These are phyloP conservation scores for Pachycephus smyrnensis DNA, from an alignment of 2,888 invertebrate species.

Conservation along the genomic window DNA sequence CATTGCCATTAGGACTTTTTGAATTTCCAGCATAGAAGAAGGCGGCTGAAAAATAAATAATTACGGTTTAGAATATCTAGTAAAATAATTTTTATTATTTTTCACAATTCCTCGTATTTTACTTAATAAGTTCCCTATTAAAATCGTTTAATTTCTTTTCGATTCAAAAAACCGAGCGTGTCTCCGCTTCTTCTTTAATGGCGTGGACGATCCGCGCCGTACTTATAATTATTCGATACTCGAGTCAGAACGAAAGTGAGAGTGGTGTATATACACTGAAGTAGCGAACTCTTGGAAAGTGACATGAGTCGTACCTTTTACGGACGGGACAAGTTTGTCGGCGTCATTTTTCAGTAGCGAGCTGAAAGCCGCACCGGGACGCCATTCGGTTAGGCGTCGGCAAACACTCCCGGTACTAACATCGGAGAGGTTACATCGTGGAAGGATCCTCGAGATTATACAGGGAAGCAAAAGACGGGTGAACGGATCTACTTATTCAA, in stretches of 20 bases:
- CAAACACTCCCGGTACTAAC: neutral
- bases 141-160: neutral
- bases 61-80: neutral
- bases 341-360: neutral
- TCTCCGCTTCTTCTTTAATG: neutral
- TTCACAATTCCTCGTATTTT: neutral
- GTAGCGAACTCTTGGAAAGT: neutral
- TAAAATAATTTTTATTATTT: neutral
- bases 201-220: neutral
- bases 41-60: conserved; percentile 75
- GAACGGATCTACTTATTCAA: neutral
- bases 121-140: neutral
- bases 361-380: neutral
- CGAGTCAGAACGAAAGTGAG: neutral
- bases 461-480: neutral
- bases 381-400: neutral
- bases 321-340: neutral
- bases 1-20: conserved; percentile 76
- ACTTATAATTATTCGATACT: neutral
- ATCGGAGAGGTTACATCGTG: neutral
- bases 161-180: neutral
- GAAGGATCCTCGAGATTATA: neutral
- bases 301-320: neutral
- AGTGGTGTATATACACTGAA: neutral
- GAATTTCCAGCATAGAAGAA: conserved; percentile 89